These are phyloP conservation scores for Amblyteles armatorius DNA, from an alignment of 2,888 invertebrate species.

Conservation along the genomic window DNA sequence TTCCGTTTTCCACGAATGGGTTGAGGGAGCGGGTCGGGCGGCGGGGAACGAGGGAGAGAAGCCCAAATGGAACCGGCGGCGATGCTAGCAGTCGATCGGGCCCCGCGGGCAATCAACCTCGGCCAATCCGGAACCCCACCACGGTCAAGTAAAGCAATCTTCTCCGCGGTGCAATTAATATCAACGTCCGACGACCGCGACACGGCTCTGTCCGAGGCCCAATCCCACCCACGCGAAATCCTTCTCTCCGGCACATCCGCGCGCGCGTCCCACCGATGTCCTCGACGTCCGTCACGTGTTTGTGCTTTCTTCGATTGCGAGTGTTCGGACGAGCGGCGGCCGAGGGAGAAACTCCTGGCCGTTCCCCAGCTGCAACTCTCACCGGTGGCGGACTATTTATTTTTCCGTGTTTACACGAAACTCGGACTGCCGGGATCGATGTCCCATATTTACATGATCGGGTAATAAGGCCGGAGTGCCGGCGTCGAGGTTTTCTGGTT, in stretches of 20 bases:
- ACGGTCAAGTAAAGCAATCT: conserved; percentile 71
- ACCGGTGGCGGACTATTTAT: not conserved
- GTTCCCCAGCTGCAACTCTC: not conserved
- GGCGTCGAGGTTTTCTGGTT: not conserved
- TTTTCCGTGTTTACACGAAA: conserved; percentile 2
- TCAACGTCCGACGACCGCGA: conserved; percentile 67
- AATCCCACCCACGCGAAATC: not conserved
- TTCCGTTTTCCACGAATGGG: conserved; percentile 68
- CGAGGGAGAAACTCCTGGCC: not conserved
- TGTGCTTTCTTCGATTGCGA: conserved; percentile 50
- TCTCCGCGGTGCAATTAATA: conserved; percentile 70
- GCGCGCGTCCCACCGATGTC: conserved; percentile 13
- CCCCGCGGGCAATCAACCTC: conserved; percentile 68
- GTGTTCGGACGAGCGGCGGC: not conserved
- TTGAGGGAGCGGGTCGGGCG: not conserved
- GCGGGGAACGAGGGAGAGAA: conserved; percentile 55
- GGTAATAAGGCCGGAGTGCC: not conserved
- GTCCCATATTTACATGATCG: not conserved
- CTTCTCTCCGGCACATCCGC: conserved; percentile 34
- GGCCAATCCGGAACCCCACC: conserved; percentile 56
- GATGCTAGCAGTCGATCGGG: conserved; percentile 61
- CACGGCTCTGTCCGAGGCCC: conserved; percentile 38
- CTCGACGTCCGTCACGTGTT: conserved; percentile 61
- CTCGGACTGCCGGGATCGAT: not conserved
- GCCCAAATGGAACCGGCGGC: conserved; percentile 51